phyloP scores from a whole-genome alignment of 2,888 invertebrate species.

The Zaprionus obscuricornis region DNA sequence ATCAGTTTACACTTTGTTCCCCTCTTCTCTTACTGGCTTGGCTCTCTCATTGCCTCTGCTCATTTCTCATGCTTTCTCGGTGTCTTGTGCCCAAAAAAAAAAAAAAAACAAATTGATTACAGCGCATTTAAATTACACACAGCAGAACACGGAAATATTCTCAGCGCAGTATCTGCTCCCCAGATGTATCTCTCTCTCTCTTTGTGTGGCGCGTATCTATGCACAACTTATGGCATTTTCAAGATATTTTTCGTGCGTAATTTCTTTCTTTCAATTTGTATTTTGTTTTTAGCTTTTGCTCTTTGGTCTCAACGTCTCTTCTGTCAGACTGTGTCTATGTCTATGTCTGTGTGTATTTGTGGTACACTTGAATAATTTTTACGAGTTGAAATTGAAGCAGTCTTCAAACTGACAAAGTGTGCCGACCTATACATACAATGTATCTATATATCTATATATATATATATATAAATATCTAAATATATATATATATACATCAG shows the following conservation, averaged over 20 bases:
- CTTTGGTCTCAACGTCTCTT: not conserved
- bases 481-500: conserved; percentile 18
- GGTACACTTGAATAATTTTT: conserved; percentile 74
- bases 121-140: conserved; percentile 38
- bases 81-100: conserved; percentile 43
- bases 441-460: conserved; percentile 1
- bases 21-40: not conserved
- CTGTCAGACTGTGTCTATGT: conserved; percentile 6
- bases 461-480: conserved; percentile 9
- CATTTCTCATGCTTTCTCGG: not conserved
- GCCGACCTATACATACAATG: conserved; percentile 19
- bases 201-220: conserved; percentile 36
- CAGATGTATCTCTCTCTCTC: conserved; percentile 28
- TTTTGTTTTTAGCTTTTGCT: conserved; percentile 27
- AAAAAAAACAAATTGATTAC: conserved; percentile 46
- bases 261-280: conserved; percentile 71
- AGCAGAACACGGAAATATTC: conserved; percentile 60
- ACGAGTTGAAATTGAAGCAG: conserved; percentile 63
- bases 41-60: not conserved
- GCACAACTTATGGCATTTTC: conserved; percentile 76
- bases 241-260: conserved; percentile 78
- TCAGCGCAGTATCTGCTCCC: conserved; percentile 21
- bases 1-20: not conserved
- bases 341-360: conserved; percentile 12
- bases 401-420: conserved; percentile 46